phyloP scores from a whole-genome alignment of 2,888 invertebrate species.

The Oligia strigilis region DNA sequence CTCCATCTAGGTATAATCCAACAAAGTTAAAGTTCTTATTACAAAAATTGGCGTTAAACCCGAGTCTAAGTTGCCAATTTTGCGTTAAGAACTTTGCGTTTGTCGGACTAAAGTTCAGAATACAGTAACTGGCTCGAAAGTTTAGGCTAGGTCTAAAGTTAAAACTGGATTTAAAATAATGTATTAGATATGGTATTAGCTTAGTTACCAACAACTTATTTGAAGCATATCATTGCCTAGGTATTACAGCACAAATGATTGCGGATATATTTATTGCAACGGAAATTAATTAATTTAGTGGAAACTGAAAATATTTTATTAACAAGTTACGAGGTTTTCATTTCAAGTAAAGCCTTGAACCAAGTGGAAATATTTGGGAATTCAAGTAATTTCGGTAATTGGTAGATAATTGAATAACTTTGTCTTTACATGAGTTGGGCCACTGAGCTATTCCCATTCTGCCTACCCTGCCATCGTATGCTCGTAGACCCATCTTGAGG shows the following conservation, averaged over 20 bases:
- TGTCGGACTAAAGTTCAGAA: not conserved
- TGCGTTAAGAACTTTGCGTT: not conserved
- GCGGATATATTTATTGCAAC: conserved; percentile 16
- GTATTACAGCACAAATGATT: not conserved
- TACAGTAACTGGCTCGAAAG: not conserved
- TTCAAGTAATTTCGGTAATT: conserved; percentile 31
- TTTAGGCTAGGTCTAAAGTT: not conserved
- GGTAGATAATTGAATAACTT: not conserved
- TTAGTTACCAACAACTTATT: too few species aligned
- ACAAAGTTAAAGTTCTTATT: not conserved
- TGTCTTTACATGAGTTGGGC: not conserved
- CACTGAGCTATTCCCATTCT: not conserved
- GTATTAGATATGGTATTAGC: not conserved
- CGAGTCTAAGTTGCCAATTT: not conserved
- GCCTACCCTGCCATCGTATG: too few species aligned
- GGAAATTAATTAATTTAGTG: conserved; percentile 28
- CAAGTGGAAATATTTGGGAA: conserved; percentile 31
- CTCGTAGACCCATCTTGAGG: not conserved
- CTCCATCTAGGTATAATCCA: not conserved
- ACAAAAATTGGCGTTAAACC: not conserved
- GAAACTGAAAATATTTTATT: conserved; percentile 43
- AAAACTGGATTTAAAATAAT: not conserved
- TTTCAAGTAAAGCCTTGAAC: conserved; percentile 39
- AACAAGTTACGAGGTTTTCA: conserved; percentile 33
- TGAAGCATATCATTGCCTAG: not conserved